Base-by-base conservation (phyloP, 1,140 invertebrate species). In the Anthonomus grandis region DNA sequence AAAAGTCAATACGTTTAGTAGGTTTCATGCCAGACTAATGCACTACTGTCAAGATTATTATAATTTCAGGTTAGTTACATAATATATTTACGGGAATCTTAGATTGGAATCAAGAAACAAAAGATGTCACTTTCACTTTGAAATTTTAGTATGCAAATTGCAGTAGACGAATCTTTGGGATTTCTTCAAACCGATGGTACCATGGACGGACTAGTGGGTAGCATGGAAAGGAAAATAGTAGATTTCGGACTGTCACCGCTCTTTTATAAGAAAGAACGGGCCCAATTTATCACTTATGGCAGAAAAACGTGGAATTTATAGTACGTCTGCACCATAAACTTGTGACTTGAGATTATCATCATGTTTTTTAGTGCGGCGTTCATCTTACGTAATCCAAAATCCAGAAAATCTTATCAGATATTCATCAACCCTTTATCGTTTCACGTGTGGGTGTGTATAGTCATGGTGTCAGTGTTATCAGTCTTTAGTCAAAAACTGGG, bases 181-280 rank as follows among this genome's bases (percentile, higher is more conserved):
- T 85, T 84, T 63, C 31, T 48, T 25, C 47, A 76, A 22, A 72
- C 77, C 18, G 83, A 86, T 70, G 83, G 83, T 1, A 76, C 76
- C 12, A 85, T 81, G 57, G 84, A 85, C 61, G 85, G 85, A 3
- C 80, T 86, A 71, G 77, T 86, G n/a, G 82, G 83, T 0, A 75
- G 78, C 0, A 72, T 86, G 52, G 72, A 80, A 42, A 70, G 75
- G 13, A 78, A 76, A 12, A 68, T 78, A 42, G 76, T 81, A 2
- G 84, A 87, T 59, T 77, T 86, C 34, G 80, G 82, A 12, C 77
- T 76, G 2, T 74, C 82, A 0, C 80, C 83, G 6, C 71, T 84
- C 42, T 81, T 82, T 66, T 79, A 80, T 49, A 76, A 79, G 64
- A 46, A 64, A 6, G 81, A 85, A 62, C 70, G 86, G 64, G 63